Base-by-base conservation (phyloP, 2,888 invertebrate species). In the Keiferia lycopersicella region DNA sequence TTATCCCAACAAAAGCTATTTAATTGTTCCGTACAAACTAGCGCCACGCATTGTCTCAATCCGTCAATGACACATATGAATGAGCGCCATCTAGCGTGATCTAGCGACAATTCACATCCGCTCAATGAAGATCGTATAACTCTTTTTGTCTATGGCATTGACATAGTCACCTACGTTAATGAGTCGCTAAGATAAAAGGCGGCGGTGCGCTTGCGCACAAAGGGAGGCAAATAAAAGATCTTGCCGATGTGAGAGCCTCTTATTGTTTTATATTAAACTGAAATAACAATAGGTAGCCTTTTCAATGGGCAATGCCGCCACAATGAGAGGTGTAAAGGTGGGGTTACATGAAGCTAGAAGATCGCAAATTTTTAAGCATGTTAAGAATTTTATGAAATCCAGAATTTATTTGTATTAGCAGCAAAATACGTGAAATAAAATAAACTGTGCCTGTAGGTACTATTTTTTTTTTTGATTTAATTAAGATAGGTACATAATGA, bases 211-310 rank as follows among this genome's bases (percentile, higher is more conserved):
- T 6, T 16, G 45, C 45, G 45, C 74, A 83, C 88, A 91, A 90
- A 90, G 90, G 78, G 67, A 78, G 72, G 78, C 82, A 88, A 88
- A 89, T 88, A 87, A 91, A 91, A 88, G 85, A 82, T 75, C 71
- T 71, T 73, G 73, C 74, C 81, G 78, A 83, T 82, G 86, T 87
- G 84, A 81, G 83, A 56, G 56, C 30, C 85, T 81, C 82, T 87
- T 87, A 91, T 91, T 91, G 91, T 91, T 88, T 91, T 91, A 90
- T 89, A 90, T 87, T 86, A 86, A 90, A 86, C 79, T 87, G 91
- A 89, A 88, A 90, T 74, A 91, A 91, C 91, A 91, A 91, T 91
- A 91, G 91, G 91, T 90, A 90, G 91, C 85, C 78, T 76, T 82
- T 90, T 91, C 91, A 91, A 89, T 90, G 90, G 88, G 70, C 78